Percentiles rank a stretch among this genome's conserved stretches.
phyloP scores from a whole-genome alignment of 2,113 vertebrate species.

The Columba livia region DNA sequence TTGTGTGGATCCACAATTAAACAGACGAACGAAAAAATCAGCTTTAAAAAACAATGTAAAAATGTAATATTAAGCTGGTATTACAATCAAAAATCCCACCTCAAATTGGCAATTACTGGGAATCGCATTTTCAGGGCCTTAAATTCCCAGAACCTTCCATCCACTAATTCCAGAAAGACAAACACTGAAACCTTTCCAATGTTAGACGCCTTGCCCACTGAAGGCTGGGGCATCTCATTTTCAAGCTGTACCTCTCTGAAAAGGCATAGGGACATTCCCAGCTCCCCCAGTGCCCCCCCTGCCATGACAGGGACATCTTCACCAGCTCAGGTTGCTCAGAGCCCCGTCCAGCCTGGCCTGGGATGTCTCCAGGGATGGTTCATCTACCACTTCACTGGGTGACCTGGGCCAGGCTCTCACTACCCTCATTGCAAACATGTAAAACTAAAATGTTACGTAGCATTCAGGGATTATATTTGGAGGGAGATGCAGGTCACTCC shows the following conservation, averaged over 20 bases:
- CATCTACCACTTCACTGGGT: too few relatives aligned
- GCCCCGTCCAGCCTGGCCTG: too few relatives aligned
- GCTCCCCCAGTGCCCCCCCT: too few relatives aligned
- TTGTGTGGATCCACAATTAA: background rate
- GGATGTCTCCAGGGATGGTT: too few relatives aligned
- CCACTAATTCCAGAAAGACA: background rate
- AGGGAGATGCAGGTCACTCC: background rate
- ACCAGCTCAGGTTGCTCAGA: too few relatives aligned
- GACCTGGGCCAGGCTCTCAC: too few relatives aligned
- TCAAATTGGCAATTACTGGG: background rate
- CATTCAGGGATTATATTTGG: rapidly evolving
- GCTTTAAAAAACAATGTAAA: background rate
- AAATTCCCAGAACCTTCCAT: rapidly evolving
- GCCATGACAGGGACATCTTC: too few relatives aligned
- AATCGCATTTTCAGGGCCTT: background rate
- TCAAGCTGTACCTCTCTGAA: background rate
- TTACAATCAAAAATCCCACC: background rate
- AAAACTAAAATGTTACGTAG: rapidly evolving
- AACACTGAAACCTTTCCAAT: background rate
- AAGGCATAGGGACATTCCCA: too few relatives aligned
- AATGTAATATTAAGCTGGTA: background rate
- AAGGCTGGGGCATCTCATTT: background rate
- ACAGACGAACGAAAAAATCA: background rate
- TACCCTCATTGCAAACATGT: rapidly evolving
- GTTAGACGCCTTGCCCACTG: background rate